Evolutionary conservation across 2,113 vertebrate species (phyloP), one percentile per base, ranked within the genome.

Genomic region (Anarrhichthys ocellatus): DNA sequence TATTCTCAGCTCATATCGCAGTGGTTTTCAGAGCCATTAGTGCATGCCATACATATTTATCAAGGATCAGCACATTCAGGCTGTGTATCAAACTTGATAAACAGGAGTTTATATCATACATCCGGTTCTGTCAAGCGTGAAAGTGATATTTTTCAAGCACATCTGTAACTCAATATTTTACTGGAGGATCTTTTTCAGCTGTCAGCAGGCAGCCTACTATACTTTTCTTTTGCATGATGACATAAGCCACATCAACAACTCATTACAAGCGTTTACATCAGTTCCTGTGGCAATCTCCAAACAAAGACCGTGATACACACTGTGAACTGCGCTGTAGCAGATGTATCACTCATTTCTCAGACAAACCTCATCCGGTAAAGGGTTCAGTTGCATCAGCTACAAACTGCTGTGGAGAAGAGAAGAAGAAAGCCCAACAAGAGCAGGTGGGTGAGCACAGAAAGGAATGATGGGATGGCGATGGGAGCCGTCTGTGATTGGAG

Each of bases 401-500:
- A 80, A 86, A 86, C 81, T 73, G 68, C 69, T 62, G 62, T 2
- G 38, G 29, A 76, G 22, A 84, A 24, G 73, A 87, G 81, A 86
- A 79, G 68, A 89, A 84, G 88, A 82, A 48, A 61, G 27, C 54
- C 46, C 63, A 27, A 80, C 83, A 68, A 85, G 87, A 90, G 87
- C 91, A 91, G 91, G 90, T 92, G 88, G 90, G 87, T 87, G 88
- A 92, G 77, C 76, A 64, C 80, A 91, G 87, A 92, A 87, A 86
- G 80, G 89, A 83, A 87, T 89, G 90, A 93, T 88, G 93, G 93
- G 93, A 91, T 59, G 82, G 92, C 77, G 86, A 83, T 67, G 72
- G 91, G 90, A 91, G 89, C 81, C 67, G 86, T 78, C 61, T 87
- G 78, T 89, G 93, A 94, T 92, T 93, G 93, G 91, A 91, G 91